These are phyloP conservation scores for Eudemis profundana DNA, from an alignment of 2,888 invertebrate genomes.

Conservation along the genomic window DNA sequence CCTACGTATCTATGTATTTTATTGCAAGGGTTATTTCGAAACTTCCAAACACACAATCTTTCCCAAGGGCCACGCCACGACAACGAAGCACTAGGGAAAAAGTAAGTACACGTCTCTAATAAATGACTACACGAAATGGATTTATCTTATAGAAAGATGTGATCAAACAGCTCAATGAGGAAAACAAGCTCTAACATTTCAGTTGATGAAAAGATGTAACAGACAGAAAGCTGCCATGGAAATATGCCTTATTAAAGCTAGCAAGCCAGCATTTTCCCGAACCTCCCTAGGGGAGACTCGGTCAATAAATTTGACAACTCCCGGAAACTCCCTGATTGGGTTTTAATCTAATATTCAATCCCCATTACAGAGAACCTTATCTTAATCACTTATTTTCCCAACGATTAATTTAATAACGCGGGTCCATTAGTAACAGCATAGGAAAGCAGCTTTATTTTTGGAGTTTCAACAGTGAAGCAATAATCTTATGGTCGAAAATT, in stretches of 20 bases:
- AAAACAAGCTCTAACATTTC: slow-evolving; percentile 1
- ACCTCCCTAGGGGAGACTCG: slow-evolving; percentile 17
- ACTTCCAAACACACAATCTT: neutral
- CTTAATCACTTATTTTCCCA: slow-evolving; percentile 27
- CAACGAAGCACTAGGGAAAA: slow-evolving; percentile 1
- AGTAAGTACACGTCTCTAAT: slow-evolving; percentile 5
- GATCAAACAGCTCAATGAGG: slow-evolving; percentile 26
- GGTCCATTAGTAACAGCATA: neutral
- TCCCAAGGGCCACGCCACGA: neutral
- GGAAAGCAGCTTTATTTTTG: neutral
- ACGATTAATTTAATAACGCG: slow-evolving; percentile 29
- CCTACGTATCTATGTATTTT: neutral
- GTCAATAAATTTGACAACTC: slow-evolving; percentile 42
- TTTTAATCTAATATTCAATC: slow-evolving; percentile 42
- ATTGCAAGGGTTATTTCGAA: neutral
- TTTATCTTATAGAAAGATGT: slow-evolving; percentile 27
- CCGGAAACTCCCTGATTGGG: slow-evolving; percentile 40
- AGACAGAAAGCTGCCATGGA: neutral
- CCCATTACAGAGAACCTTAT: slow-evolving; percentile 35
- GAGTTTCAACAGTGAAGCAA: neutral
- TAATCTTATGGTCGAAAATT: neutral
- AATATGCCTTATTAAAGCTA: neutral
- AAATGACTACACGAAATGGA: slow-evolving; percentile 30
- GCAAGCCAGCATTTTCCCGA: neutral
- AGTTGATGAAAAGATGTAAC: neutral